A percentile compares a stretch with the other conserved stretches of the same genome.
Evolutionary conservation across 2,797 vertebrate genomes (phyloP).

Genomic region (Sebastes cheni): DNA sequence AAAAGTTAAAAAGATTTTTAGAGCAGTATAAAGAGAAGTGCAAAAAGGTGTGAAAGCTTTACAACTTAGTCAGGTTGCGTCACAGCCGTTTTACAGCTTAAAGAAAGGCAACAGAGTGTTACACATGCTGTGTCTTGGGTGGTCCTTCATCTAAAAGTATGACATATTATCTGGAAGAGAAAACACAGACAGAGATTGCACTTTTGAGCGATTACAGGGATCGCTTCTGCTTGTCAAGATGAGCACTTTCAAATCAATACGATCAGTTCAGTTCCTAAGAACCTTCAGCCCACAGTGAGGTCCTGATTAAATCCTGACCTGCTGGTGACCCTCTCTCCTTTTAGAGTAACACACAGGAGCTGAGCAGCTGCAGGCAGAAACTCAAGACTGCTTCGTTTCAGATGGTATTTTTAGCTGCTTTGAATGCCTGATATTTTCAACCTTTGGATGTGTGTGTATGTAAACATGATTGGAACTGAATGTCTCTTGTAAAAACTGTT

Average conservation of each 20-base stretch:
- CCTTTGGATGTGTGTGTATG: not conserved
- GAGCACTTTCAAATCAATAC: conserved; percentile 29
- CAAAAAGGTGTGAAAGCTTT: conserved; percentile 66
- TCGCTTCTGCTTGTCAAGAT: conserved; percentile 25
- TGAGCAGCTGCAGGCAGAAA: conserved; percentile 38
- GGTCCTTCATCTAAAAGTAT: conserved; percentile 84
- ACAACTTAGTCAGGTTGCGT: conserved; percentile 66
- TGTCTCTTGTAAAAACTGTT: not conserved
- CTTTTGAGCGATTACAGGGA: conserved; percentile 61
- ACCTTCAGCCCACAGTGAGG: not conserved
- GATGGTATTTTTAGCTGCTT: conserved; percentile 16
- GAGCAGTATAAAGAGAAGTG: conserved; percentile 65
- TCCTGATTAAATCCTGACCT: not conserved
- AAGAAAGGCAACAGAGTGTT: conserved; percentile 74
- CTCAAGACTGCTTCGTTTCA: conserved; percentile 16
- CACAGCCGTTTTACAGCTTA: conserved; percentile 71
- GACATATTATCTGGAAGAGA: conserved; percentile 86
- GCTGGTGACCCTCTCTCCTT: not conserved
- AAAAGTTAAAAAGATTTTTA: conserved; percentile 64
- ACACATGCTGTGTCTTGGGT: conserved; percentile 71
- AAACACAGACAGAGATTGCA: conserved; percentile 77
- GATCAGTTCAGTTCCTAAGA: not conserved
- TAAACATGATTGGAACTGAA: not conserved
- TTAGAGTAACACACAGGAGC: not conserved
- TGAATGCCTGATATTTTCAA: conserved; percentile 33